Conservation (phyloP, 2,797 vertebrate genomes). For the Coccyzus lansbergi region DNA sequence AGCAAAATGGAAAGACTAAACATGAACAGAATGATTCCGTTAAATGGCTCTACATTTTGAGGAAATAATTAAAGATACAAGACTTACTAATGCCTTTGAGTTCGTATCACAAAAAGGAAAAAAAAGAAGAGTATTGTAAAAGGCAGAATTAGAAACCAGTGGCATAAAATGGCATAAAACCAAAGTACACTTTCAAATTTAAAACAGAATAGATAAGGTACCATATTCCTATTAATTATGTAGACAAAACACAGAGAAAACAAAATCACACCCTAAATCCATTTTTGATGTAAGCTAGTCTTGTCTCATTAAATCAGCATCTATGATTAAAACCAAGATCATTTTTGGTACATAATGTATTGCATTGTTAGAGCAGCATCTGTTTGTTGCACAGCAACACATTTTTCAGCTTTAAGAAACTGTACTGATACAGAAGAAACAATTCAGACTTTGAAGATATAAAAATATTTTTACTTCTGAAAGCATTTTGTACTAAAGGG, state of each 20-base stretch:
- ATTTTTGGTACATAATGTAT: conserved; percentile 98
- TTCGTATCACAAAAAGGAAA: neutral
- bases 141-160: conserved; percentile 13
- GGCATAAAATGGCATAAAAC: conserved; percentile 56
- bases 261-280: conserved; percentile 96
- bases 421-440: conserved; percentile 90
- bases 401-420: conserved; percentile 98
- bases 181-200: conserved; percentile 64
- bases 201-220: conserved; percentile 62
- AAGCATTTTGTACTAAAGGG: conserved; percentile 60
- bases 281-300: conserved; percentile 94
- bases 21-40: neutral
- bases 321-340: conserved; percentile 98
- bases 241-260: conserved; percentile 81
- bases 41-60: neutral
- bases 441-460: conserved; percentile 60
- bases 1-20: neutral
- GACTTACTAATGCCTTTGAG: neutral
- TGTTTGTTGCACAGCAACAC: conserved; percentile 97
- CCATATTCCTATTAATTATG: conserved; percentile 92
- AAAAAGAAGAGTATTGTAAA: neutral
- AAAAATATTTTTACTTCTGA: conserved; percentile 70
- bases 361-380: conserved; percentile 96
- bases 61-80: conserved; percentile 5
- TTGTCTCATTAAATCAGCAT: conserved; percentile 98